Evolutionary conservation across 2,888 invertebrate species (phyloP).

Genomic region (Crioceris asparagi): DNA sequence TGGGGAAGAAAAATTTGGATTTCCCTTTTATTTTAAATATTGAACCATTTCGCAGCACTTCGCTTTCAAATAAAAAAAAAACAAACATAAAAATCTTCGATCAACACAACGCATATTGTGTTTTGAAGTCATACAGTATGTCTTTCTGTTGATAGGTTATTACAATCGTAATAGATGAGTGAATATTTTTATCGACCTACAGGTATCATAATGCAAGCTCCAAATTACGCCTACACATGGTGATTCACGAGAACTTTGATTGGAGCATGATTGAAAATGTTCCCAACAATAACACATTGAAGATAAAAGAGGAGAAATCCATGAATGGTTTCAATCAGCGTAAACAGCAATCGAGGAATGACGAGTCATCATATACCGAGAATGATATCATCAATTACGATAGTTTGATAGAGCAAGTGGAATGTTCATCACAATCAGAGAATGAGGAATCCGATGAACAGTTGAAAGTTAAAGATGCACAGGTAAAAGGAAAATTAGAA

Average conservation of each 20-base stretch:
- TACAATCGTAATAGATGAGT: too few relatives aligned
- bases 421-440: constrained; percentile 23
- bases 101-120: too few relatives aligned
- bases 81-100: too few relatives aligned
- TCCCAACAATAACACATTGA: constrained; percentile 19
- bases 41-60: too few relatives aligned
- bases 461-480: too few relatives aligned
- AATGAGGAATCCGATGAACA: constrained; percentile 16
- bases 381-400: constrained; percentile 31
- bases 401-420: constrained; percentile 32
- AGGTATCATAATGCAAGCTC: constrained; percentile 48
- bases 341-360: constrained; percentile 17
- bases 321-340: constrained; percentile 14
- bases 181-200: neutral
- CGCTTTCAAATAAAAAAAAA: too few relatives aligned
- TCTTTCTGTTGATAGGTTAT: too few relatives aligned
- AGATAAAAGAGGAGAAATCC: constrained; percentile 17
- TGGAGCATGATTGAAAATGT: constrained; percentile 27
- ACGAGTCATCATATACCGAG: constrained; percentile 23
- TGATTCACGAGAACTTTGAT: constrained; percentile 43
- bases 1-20: too few relatives aligned
- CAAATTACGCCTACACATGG: constrained; percentile 45
- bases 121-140: too few relatives aligned
- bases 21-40: too few relatives aligned
- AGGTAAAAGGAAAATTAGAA: too few relatives aligned